phyloP scores from a whole-genome alignment of 2,888 invertebrate genomes.

The Cheilosia scutellata region DNA sequence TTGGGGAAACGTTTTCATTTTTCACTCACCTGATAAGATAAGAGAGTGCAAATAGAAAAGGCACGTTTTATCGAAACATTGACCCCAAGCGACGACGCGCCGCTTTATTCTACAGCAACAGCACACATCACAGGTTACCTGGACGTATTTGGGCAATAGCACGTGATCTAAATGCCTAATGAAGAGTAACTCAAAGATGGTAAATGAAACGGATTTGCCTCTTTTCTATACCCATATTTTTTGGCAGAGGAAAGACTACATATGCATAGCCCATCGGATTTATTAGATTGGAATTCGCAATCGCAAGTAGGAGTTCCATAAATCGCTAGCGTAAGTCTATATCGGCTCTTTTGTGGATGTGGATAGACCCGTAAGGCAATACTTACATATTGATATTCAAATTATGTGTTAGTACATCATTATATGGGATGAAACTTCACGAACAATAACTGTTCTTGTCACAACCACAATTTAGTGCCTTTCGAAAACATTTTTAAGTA shows the following conservation, averaged over 20 bases:
- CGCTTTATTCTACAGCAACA: constrained; percentile 41
- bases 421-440: background rate
- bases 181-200: constrained; percentile 22
- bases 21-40: background rate
- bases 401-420: constrained; percentile 8
- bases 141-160: constrained; percentile 51
- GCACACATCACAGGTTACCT: constrained; percentile 4
- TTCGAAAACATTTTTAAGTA: constrained; percentile 1
- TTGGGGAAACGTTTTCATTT: constrained; percentile 6
- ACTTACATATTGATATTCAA: constrained; percentile 11
- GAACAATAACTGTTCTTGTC: background rate
- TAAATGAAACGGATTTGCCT: constrained; percentile 56
- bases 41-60: constrained; percentile 66
- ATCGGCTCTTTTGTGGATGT: background rate
- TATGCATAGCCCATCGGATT: background rate
- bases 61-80: constrained; percentile 58
- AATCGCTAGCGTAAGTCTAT: background rate
- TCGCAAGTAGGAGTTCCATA: background rate
- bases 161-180: constrained; percentile 63
- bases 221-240: constrained; percentile 55
- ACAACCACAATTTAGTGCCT: background rate
- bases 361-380: background rate
- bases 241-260: background rate
- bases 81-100: constrained; percentile 45
- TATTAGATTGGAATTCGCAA: background rate